phyloP scores from a whole-genome alignment of 2,888 invertebrate genomes.

The Elegia similella region DNA sequence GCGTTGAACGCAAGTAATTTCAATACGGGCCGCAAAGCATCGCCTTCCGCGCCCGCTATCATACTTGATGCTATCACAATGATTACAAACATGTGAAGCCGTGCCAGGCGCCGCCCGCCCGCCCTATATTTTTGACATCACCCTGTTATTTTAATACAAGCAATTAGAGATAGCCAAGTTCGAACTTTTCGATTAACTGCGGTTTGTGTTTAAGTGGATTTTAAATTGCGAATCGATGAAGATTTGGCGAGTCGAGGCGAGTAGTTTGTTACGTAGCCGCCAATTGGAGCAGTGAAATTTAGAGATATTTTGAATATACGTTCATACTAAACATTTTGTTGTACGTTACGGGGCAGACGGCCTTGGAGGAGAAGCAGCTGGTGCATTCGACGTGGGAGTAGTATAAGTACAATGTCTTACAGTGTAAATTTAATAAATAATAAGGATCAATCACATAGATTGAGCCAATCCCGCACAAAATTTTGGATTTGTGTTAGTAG shows the following conservation, averaged over 20 bases:
- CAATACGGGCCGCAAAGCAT: slow-evolving; percentile 32
- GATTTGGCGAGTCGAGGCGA: background rate
- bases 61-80: slow-evolving; percentile 81
- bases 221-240: slow-evolving; percentile 57
- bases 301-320: background rate
- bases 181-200: slow-evolving; percentile 78
- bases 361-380: no score
- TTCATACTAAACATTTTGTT: background rate
- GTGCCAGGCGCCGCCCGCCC: slow-evolving; percentile 69
- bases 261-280: background rate
- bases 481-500: no score
- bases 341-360: no score
- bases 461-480: no score
- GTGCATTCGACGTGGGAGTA: no score
- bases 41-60: slow-evolving; percentile 52
- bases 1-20: slow-evolving; percentile 41
- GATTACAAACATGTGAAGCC: slow-evolving; percentile 80
- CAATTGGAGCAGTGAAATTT: background rate
- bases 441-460: no score
- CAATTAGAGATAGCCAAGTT: slow-evolving; percentile 71
- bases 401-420: no score
- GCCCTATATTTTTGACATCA: slow-evolving; percentile 78
- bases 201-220: slow-evolving; percentile 68
- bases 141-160: slow-evolving; percentile 79
- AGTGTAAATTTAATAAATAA: no score